Conservation (phyloP, 2,888 invertebrate genomes). For the Acleris sparsana region DNA sequence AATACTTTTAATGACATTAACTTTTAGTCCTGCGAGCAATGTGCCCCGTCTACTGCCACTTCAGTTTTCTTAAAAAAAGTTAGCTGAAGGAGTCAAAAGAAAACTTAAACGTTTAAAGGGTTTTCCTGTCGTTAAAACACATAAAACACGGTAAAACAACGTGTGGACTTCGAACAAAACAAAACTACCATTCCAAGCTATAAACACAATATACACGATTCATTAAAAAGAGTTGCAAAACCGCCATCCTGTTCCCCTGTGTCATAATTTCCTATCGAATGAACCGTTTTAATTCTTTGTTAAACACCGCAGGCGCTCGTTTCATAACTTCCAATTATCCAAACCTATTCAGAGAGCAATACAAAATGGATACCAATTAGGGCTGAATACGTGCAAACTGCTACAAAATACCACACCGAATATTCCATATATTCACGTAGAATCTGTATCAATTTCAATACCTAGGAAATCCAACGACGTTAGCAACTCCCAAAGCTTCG, state of each 20-base stretch:
- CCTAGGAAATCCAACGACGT: constrained; percentile 16
- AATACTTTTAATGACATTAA: too few relatives aligned
- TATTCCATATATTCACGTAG: neutral
- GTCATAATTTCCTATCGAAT: constrained; percentile 8
- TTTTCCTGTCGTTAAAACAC: too few relatives aligned
- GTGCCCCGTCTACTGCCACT: too few relatives aligned
- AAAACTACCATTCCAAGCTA: too few relatives aligned
- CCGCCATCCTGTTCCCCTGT: neutral
- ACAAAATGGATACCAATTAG: constrained; percentile 11
- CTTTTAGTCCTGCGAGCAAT: too few relatives aligned
- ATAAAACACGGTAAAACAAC: too few relatives aligned
- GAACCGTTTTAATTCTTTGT: constrained; percentile 22
- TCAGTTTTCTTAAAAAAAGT: too few relatives aligned
- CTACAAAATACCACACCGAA: neutral
- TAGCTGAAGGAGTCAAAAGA: too few relatives aligned
- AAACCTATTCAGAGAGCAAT: constrained; percentile 6
- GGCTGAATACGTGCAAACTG: constrained; percentile 5
- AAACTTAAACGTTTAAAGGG: too few relatives aligned
- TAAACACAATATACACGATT: too few relatives aligned
- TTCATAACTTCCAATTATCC: constrained; percentile 26
- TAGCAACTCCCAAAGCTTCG: constrained; percentile 21
- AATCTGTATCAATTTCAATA: constrained; percentile 1
- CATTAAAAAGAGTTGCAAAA: neutral
- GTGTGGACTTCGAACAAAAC: too few relatives aligned
- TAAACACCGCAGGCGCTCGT: constrained; percentile 13